Base-by-base conservation (phyloP, 2,888 invertebrate species). In the Glomeris marginata region DNA sequence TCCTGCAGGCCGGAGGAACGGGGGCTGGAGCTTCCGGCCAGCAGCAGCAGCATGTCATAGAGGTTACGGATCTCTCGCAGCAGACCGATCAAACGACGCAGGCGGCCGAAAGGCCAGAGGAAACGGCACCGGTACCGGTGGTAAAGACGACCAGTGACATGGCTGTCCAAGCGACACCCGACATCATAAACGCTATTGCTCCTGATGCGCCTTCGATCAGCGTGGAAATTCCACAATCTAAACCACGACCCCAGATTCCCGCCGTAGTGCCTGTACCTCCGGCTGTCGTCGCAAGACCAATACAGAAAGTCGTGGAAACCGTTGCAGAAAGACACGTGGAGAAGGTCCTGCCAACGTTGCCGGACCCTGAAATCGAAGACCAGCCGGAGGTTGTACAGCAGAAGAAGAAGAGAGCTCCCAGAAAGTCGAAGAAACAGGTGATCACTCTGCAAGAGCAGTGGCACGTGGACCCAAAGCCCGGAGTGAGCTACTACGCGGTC, bases 401-500 rank as follows among this genome's bases (percentile, higher is more conserved):
- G 33, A 33, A 15, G n/a, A 44, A 28, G 28, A 28, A 28, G 21
- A 5, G 15, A 5, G 16, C 28, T 28, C 33, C 15, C n/a, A 44
- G 22, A 15, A 28, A 28, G 21, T 21, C 5, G 38, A 34, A 36
- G 21, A 50, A 46, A 41, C 16, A 21, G n/a, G 34, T 48, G n/a
- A 41, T 46, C 5, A 38, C 45, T 6, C 11, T 46, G 18, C 40
- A 50, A 36, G 45, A 46, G 20, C 45, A 50, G 13, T 50, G 45
- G 45, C 40, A 40, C 10, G 45, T 46, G 3, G 45, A 50, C 21
- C 45, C 45, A 2, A 34, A 46, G 35, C 37, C 50, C 3, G 45
- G 51, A 1, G 51, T 48, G 6, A 51, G 51, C 21, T 53, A 51
- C 33, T 48, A 52, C 16, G 52, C 51, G 4, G 48, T 51, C 18